These are phyloP conservation scores for Neolamprologus kungweensis DNA, from an alignment of 2,113 vertebrate species.

Conservation along the genomic window DNA sequence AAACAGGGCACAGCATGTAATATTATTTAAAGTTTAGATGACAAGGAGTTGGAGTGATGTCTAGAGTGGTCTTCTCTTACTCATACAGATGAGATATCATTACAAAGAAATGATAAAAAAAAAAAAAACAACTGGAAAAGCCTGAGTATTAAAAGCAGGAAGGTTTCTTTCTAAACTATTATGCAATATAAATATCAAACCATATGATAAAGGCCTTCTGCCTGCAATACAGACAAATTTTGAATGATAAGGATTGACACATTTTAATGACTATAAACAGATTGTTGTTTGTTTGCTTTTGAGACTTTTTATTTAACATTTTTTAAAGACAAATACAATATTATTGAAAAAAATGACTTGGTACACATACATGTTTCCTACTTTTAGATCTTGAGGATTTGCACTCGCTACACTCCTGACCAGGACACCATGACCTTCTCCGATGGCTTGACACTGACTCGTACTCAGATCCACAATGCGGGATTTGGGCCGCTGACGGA, in stretches of 20 bases:
- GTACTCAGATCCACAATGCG: slow-evolving; percentile 96
- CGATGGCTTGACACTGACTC: slow-evolving; percentile 89
- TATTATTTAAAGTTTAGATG: not conserved
- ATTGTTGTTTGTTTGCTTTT: not conserved
- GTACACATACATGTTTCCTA: not conserved
- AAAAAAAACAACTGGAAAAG: not conserved
- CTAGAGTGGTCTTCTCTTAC: not conserved
- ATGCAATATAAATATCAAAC: rapidly evolving
- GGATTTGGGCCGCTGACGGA: slow-evolving; percentile 92
- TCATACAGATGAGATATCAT: not conserved
- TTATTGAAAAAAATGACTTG: not conserved
- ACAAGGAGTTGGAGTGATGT: rapidly evolving
- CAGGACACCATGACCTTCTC: slow-evolving; percentile 98
- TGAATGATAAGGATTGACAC: not conserved
- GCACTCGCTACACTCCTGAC: slow-evolving; percentile 90
- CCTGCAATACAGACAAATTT: not conserved
- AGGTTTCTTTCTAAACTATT: not conserved
- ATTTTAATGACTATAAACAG: not conserved
- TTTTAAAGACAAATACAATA: not conserved
- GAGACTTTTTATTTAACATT: not conserved
- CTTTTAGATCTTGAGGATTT: slow-evolving; percentile 87
- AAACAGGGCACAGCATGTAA: not conserved
- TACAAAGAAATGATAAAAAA: not conserved
- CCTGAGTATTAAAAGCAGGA: not conserved
- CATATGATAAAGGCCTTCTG: not conserved